A percentile compares a stretch with the other conserved stretches of the same genome.
Evolutionary conservation across 1,140 invertebrate species (phyloP).

Genomic region (Teleogryllus occipitalis): DNA sequence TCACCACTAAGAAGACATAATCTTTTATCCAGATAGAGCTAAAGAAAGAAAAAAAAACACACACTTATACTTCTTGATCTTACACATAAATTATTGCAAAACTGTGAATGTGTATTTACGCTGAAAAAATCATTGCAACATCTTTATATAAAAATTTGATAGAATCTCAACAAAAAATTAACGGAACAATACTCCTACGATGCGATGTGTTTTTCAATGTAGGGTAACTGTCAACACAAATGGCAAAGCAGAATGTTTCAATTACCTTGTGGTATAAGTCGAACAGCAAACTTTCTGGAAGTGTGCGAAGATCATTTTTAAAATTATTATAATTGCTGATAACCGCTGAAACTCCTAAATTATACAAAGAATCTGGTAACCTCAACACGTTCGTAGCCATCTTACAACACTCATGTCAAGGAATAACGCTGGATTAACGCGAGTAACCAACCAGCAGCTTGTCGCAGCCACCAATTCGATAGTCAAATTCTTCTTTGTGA

Average conservation of each 20-base stretch:
- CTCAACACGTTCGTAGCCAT: conserved; percentile 5
- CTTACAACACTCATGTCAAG: conserved; percentile 18
- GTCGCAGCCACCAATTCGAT: neutral
- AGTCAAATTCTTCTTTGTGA: neutral
- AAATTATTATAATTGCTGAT: conserved; percentile 39
- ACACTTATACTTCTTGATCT: neutral
- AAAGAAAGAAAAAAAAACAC: conserved; percentile 33
- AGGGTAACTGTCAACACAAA: neutral
- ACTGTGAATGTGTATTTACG: no score
- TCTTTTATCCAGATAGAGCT: conserved; percentile 55
- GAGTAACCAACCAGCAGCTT: neutral
- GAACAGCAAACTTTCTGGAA: conserved; percentile 52
- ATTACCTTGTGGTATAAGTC: conserved; percentile 59
- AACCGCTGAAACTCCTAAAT: conserved; percentile 31
- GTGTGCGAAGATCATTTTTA: conserved; percentile 34
- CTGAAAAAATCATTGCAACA: no score
- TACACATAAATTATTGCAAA: no score
- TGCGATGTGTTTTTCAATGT: neutral
- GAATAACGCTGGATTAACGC: neutral
- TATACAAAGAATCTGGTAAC: conserved; percentile 25
- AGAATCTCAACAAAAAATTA: no score
- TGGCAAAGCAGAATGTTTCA: conserved; percentile 7
- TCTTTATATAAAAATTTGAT: no score
- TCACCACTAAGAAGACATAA: conserved; percentile 53
- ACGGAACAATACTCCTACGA: neutral